phyloP scores from a whole-genome alignment of 2,113 vertebrate genomes.

The Petaurus breviceps region DNA sequence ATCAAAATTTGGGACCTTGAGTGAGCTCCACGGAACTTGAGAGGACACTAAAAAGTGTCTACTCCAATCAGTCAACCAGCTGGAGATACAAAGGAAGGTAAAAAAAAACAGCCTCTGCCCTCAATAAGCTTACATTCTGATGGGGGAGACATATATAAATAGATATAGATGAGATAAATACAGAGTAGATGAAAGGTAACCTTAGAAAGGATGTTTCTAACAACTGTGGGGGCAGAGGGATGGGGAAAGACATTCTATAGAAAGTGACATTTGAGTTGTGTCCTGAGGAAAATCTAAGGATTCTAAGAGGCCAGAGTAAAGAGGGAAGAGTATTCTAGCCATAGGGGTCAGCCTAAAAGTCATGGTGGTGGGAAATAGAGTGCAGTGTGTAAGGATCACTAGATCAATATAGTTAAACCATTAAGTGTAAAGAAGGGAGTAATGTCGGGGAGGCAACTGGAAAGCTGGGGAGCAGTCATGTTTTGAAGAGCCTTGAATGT shows the following conservation, averaged over 20 bases:
- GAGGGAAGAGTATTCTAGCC: background rate
- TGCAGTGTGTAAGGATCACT: background rate
- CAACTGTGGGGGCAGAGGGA: background rate
- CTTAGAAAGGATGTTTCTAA: background rate
- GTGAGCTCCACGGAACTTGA: background rate
- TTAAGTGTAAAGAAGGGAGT: background rate
- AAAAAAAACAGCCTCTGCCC: background rate
- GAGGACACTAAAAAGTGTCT: background rate
- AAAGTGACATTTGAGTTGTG: background rate
- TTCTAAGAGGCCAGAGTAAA: background rate
- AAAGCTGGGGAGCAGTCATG: background rate
- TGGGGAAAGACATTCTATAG: background rate
- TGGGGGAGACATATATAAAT: background rate
- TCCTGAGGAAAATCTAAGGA: background rate
- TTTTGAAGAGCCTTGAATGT: background rate
- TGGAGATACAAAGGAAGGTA: background rate
- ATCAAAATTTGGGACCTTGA: constrained; percentile 32
- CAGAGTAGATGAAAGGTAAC: background rate
- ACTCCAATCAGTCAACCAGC: background rate
- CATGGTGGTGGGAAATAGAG: background rate
- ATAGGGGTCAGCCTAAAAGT: background rate
- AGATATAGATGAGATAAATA: background rate
- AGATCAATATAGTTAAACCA: background rate
- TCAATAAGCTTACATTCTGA: background rate
- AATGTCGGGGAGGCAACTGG: background rate